phyloP scores from a whole-genome alignment of 2,888 invertebrate species.

The Microplitis manilae region DNA sequence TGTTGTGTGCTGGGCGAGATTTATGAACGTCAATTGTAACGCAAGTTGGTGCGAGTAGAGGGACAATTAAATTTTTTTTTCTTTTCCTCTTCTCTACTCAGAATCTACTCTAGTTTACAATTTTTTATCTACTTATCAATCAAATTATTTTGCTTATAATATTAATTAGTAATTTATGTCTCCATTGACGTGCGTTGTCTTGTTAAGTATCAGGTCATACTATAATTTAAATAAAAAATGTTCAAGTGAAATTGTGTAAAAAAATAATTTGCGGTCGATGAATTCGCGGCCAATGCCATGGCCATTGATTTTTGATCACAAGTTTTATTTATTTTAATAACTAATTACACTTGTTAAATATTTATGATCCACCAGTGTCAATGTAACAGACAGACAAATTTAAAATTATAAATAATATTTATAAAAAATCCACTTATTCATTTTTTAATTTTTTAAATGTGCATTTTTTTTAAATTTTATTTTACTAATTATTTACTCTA shows the following conservation, averaged over 20 bases:
- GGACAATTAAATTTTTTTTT: neutral
- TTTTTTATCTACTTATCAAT: too few species aligned
- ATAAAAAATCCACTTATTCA: too few species aligned
- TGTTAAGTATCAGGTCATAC: too few species aligned
- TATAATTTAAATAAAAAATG: neutral
- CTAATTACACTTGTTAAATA: conserved; percentile 33
- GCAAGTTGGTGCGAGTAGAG: neutral
- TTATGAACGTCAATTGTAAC: neutral
- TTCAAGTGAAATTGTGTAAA: neutral
- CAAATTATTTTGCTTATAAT: too few species aligned
- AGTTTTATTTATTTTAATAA: conserved; percentile 19
- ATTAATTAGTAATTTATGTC: too few species aligned
- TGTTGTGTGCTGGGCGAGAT: neutral
- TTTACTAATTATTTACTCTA: too few species aligned
- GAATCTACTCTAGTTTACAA: too few species aligned
- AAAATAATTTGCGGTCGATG: neutral
- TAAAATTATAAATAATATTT: too few species aligned
- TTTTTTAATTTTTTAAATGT: too few species aligned
- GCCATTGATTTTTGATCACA: conserved; percentile 32
- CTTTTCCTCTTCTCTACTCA: neutral
- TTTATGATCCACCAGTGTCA: neutral
- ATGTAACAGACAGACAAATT: neutral
- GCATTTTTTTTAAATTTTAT: too few species aligned
- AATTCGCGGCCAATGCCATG: conserved; percentile 43
- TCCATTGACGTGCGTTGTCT: too few species aligned